Conservation (phyloP, 2,113 vertebrate genomes). For the Melierax canorus region DNA sequence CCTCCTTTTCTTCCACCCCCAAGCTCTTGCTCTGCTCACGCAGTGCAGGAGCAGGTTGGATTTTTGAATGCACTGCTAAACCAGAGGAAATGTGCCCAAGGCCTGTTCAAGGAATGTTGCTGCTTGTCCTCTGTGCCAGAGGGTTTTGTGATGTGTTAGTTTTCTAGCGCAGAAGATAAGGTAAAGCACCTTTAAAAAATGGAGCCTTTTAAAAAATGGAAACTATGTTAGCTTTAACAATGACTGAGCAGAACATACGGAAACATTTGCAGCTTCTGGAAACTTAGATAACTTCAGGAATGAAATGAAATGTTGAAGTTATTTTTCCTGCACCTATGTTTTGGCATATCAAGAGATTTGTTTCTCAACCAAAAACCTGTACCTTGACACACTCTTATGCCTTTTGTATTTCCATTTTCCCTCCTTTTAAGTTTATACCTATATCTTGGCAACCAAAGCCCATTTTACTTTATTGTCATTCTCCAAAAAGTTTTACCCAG, state of each 20-base stretch:
- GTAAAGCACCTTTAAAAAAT: neutral
- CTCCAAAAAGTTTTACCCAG: neutral
- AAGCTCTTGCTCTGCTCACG: neutral
- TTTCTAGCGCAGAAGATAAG: neutral
- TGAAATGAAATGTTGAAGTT: neutral
- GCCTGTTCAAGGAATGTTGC: neutral
- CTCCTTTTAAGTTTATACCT: neutral
- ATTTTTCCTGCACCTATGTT: neutral
- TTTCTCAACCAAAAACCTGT: neutral
- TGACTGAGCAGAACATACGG: fast-evolving
- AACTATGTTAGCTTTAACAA: neutral
- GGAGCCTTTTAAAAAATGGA: neutral
- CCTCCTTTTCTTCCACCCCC: neutral
- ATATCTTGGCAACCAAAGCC: neutral
- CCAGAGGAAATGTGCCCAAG: neutral
- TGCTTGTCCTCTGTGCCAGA: neutral
- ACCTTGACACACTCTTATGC: neutral
- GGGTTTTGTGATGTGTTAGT: neutral
- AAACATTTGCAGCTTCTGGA: neutral
- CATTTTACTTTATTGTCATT: neutral
- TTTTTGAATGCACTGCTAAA: neutral
- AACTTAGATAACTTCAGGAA: neutral
- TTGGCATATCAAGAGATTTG: neutral
- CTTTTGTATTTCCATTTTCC: neutral
- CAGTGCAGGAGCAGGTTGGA: neutral